Evolutionary conservation across 53 echinoderm and acorn worm genomes (phyloP).

Genomic region (Arbacia lixula): DNA sequence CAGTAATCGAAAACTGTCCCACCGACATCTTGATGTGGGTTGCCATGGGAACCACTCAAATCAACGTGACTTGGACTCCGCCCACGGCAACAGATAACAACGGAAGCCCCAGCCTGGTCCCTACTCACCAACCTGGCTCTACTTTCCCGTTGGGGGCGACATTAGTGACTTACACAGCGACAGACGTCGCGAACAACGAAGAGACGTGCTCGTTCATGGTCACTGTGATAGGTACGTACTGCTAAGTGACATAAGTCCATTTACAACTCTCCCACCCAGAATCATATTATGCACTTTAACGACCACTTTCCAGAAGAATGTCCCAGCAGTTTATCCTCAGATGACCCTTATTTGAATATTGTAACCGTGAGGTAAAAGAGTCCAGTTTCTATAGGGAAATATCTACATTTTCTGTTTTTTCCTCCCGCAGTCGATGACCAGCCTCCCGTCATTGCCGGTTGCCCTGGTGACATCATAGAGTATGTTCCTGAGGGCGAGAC

Average conservation of each 20-base stretch:
- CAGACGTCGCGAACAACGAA: conserved; percentile 8
- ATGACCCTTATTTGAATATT: no score
- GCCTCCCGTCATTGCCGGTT: conserved; percentile 30
- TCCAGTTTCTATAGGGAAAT: neutral
- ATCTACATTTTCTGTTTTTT: no score
- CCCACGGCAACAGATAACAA: conserved; percentile 35
- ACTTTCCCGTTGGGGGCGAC: conserved; percentile 1
- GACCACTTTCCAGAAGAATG: no score
- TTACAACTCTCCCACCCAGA: no score
- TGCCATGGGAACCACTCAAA: conserved; percentile 26
- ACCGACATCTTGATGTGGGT: conserved; percentile 31
- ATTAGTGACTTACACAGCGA: conserved; percentile 37
- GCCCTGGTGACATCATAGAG: conserved; percentile 43
- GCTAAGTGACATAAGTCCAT: no score
- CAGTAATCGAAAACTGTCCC: conserved; percentile 25
- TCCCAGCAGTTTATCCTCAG: no score
- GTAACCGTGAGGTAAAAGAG: no score
- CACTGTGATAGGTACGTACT: conserved; percentile 36
- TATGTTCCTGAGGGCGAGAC: conserved; percentile 10
- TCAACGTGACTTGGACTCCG: conserved; percentile 35
- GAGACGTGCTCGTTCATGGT: conserved; percentile 24
- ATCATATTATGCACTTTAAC: no score
- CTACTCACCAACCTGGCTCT: conserved; percentile 22
- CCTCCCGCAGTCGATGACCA: conserved; percentile 26
- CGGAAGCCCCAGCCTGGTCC: conserved; percentile 23